Evolutionary conservation across 2,888 invertebrate species (phyloP).

Genomic region (Oscheius sp.): DNA sequence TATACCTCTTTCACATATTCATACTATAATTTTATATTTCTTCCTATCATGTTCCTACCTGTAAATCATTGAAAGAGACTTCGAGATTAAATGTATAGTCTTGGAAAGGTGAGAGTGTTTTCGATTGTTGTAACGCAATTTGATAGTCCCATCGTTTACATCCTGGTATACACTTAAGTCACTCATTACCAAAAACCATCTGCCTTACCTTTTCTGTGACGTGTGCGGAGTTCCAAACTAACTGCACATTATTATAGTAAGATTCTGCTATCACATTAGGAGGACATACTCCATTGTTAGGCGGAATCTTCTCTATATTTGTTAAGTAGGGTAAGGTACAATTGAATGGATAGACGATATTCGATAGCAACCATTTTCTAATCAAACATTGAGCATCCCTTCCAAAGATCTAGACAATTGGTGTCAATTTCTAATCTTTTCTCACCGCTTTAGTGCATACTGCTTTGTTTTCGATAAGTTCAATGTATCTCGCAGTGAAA

Average conservation of each 20-base stretch:
- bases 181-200: background rate
- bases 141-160: constrained; percentile 67
- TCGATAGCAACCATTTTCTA: constrained; percentile 61
- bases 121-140: constrained; percentile 56
- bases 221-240: constrained; percentile 61
- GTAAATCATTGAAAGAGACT: constrained; percentile 64
- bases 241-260: constrained; percentile 62
- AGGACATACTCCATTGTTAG: constrained; percentile 47
- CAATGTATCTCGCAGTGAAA: constrained; percentile 51
- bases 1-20: constrained; percentile 66
- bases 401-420: constrained; percentile 43
- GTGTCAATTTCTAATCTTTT: background rate
- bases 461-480: constrained; percentile 50
- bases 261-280: constrained; percentile 56
- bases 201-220: constrained; percentile 54
- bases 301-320: constrained; percentile 43
- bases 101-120: constrained; percentile 53
- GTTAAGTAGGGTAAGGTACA: constrained; percentile 61
- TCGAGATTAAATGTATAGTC: constrained; percentile 64
- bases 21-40: constrained; percentile 46
- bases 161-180: constrained; percentile 56
- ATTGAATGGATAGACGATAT: constrained; percentile 63
- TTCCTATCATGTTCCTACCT: constrained; percentile 37
- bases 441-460: constrained; percentile 46
- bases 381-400: constrained; percentile 64